These are phyloP conservation scores for Thamnaconus septentrionalis DNA, from an alignment of 2,113 vertebrate species.

Conservation along the genomic window DNA sequence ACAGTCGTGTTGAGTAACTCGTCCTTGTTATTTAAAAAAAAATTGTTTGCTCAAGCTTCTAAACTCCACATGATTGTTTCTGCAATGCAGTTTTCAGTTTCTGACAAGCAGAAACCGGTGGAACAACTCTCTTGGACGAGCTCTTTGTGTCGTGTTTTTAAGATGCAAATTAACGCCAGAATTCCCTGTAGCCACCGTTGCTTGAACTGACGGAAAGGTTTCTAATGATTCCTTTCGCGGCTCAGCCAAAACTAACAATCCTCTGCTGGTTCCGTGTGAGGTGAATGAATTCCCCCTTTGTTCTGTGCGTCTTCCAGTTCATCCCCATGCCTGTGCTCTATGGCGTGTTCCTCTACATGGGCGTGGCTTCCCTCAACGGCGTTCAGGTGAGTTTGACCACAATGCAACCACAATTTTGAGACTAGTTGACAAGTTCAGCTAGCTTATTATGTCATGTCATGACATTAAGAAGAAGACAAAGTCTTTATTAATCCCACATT, in stretches of 20 bases:
- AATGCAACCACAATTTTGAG: not conserved
- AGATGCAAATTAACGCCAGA: not conserved
- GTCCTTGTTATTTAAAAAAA: not conserved
- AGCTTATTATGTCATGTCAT: too few relatives aligned
- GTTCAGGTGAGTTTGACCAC: slow-evolving; percentile 72
- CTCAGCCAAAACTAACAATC: too few relatives aligned
- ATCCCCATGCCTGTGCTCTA: slow-evolving; percentile 82
- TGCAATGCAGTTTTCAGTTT: not conserved
- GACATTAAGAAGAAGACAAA: too few relatives aligned
- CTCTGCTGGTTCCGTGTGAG: not conserved
- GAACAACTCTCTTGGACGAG: slow-evolving; percentile 35
- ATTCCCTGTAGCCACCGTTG: too few relatives aligned
- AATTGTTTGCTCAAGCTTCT: not conserved
- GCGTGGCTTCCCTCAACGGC: slow-evolving; percentile 78
- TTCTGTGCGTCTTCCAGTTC: slow-evolving; percentile 55
- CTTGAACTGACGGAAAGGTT: too few relatives aligned
- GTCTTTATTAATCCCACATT: too few relatives aligned
- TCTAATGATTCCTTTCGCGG: too few relatives aligned
- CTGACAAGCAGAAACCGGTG: not conserved
- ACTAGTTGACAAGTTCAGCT: too few relatives aligned
- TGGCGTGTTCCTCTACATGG: slow-evolving; percentile 82
- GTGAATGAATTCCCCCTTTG: not conserved
- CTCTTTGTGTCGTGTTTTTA: slow-evolving; percentile 41
- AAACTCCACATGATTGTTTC: too few relatives aligned
- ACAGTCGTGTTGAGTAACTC: not conserved